Evolutionary conservation across 2,888 invertebrate species (phyloP), one percentile per base, ranked within the genome.

Genomic region (Spilosoma lubricipeda): DNA sequence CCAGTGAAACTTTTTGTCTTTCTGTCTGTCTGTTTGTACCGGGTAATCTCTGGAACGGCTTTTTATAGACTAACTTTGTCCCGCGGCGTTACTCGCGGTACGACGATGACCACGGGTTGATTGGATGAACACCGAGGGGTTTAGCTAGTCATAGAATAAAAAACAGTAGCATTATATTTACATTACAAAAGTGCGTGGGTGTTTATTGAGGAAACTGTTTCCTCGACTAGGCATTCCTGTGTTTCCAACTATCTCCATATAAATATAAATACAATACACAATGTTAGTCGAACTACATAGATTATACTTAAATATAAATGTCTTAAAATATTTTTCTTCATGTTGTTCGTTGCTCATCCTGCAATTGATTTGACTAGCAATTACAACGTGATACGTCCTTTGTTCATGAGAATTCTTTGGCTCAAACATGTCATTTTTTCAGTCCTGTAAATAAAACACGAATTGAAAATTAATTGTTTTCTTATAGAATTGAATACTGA

Each of bases 381-480:
- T 72, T 81, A 74, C 67, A 78, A 77, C 66, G 76, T 78, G 74
- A 80, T 84, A 77, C 52, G 72, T 80, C 72, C 69, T 63, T 83
- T 86, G 81, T 87, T 87, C 82, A 86, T 92, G 92, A 92, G 90
- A 86, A 91, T 91, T 92, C 91, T 91, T 92, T 90, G 90, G 89
- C 86, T 88, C 81, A 77, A 81, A 81, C 76, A 78, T 88, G 88
- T 88, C 88, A 87, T 85, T 80, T 84, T 76, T 71, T 65, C 78
- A 81, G 76, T 80, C 84, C 87, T 90, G 90, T 56, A 81, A 89
- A 84, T 68, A 86, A 81, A 59, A 70, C 15, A 74, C 42, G 30
- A 7, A 9, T 56, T 27, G 2, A 56, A 27, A 56, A 11, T n/a
- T n/a, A 1, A 39, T 56, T 56, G 45, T 18, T 42, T 15, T 27